A percentile compares a stretch with the other conserved stretches of the same genome.
These are phyloP conservation scores for Lophotis ruficrista DNA, from an alignment of 2,113 vertebrate genomes.

Conservation along the genomic window DNA sequence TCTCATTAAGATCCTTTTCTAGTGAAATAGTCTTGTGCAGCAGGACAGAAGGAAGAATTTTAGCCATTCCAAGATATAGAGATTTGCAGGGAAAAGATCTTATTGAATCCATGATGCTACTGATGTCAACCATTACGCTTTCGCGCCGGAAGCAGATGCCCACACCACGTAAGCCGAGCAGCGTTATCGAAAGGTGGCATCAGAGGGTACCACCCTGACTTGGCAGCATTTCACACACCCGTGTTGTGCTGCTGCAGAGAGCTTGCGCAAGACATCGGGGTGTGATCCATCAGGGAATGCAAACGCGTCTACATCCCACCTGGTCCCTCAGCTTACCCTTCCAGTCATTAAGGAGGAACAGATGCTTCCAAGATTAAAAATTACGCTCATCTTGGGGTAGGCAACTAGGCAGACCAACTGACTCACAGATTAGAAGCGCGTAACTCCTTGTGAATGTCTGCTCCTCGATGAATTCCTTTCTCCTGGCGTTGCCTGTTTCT, in stretches of 20 bases:
- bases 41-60: background rate
- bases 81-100: background rate
- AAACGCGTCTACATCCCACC: fast-evolving
- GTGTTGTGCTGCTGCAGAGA: background rate
- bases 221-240: background rate
- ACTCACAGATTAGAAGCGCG: background rate
- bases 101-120: fast-evolving
- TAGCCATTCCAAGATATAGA: background rate
- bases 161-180: background rate
- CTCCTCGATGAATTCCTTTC: background rate
- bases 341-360: background rate
- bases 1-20: background rate
- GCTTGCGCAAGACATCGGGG: background rate
- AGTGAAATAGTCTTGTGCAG: background rate
- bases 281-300: background rate
- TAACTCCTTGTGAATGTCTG: background rate
- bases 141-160: background rate
- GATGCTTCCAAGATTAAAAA: background rate
- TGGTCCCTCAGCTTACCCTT: background rate
- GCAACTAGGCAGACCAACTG: background rate
- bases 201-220: background rate
- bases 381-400: background rate
- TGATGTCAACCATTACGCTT: background rate
- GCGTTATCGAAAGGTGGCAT: background rate
- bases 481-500: background rate